Evolutionary conservation across 2,797 vertebrate species (phyloP), one percentile per base, ranked within the genome.

Genomic region (Benthosema pterotum): DNA sequence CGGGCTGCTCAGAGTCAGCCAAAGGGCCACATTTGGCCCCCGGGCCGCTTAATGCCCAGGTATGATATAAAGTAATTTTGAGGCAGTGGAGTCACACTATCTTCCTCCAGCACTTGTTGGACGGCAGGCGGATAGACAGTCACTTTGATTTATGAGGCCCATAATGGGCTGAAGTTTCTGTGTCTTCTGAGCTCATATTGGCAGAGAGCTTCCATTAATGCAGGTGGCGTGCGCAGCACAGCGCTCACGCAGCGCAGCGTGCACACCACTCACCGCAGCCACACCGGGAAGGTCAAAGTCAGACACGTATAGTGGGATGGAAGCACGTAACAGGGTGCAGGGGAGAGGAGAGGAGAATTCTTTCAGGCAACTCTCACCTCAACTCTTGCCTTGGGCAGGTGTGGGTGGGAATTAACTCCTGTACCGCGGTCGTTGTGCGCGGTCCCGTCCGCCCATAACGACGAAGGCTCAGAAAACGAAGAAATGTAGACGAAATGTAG

Each of bases 101-200:
- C 72, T 73, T 60, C 22, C 22, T 60, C 69, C 69, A 67, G 57
- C 68, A 67, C 71, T 74, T 45, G 56, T 67, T 15, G 48, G 59
- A 77, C 68, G 72, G 45, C 59, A 54, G 58, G 74, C 42, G 65
- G 8, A 69, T n/a, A n/a, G 69, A 72, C 72, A 58, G 52, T 60
- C 61, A 68, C 74, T 79, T n/a, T 86, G 72, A 87, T 87, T 85
- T 73, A 77, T 77, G 75, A 74, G 5, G 71, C 77, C 46, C 49
- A 72, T 75, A 85, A 79, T 74, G 66, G 65, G 54, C 60, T 52
- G 65, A 71, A 67, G 71, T 75, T 66, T 67, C 60, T 62, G 45
- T 62, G 45, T 25, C 62, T 69, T 66, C 55, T 15, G 8, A 6
- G 16, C 59, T 69, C 52, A 56, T 67, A 65, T 51, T 70, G 71